phyloP scores from a whole-genome alignment of 2,797 vertebrate species.

The Eulemur albifrons region DNA sequence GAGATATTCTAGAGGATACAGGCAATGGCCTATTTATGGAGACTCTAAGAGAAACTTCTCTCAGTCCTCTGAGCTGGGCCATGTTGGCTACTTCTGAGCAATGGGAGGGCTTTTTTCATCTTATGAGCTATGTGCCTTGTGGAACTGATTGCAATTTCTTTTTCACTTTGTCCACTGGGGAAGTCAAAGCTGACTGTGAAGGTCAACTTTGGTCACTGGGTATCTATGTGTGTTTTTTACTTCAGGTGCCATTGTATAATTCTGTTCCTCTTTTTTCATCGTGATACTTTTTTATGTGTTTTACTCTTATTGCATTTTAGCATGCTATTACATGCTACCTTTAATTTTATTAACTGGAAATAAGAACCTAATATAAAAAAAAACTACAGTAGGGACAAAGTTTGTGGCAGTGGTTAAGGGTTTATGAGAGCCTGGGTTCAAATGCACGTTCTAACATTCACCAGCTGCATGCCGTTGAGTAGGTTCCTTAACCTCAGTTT shows the following conservation, averaged over 20 bases:
- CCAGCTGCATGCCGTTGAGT: neutral
- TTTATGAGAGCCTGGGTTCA: neutral
- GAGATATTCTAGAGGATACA: neutral
- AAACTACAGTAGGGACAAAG: neutral
- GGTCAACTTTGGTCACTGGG: neutral
- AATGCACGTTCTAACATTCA: neutral
- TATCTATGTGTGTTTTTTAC: neutral
- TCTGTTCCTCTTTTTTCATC: neutral
- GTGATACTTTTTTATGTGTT: neutral
- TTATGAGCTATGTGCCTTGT: neutral
- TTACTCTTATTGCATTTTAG: neutral
- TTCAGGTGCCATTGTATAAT: neutral
- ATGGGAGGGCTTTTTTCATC: neutral
- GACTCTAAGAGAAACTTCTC: neutral
- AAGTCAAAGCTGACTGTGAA: neutral
- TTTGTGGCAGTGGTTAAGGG: neutral
- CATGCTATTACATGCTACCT: neutral
- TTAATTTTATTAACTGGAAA: slow-evolving; percentile 17
- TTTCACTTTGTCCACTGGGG: neutral
- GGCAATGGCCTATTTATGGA: neutral
- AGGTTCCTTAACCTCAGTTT: neutral
- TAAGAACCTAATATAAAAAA: neutral
- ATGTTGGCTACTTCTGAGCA: neutral
- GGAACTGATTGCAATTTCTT: neutral
- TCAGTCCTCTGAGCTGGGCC: neutral